Evolutionary conservation across 2,113 vertebrate genomes (phyloP), one percentile per base, ranked within the genome.

Genomic region (Oenanthe melanoleuca): DNA sequence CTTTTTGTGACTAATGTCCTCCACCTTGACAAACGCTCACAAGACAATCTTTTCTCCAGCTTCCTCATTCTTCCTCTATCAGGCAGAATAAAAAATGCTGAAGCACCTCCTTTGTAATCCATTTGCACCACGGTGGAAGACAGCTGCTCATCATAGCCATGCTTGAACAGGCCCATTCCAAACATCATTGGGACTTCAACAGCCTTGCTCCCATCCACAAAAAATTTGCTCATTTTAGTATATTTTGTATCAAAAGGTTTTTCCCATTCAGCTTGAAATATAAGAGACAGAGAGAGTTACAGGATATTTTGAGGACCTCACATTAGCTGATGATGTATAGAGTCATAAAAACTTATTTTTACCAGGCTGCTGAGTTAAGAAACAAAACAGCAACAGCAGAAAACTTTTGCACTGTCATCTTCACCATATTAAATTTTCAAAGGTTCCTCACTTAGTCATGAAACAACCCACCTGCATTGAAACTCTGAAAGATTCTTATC

Each of bases 21-120:
- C 96, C 96, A 97, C 33, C 81, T 95, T 34, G 73, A 67, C 71
- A 97, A 82, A 66, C 6, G 77, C 49, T 95, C 85, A 59, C 74
- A 96, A 80, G 98, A 97, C 81, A 65, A 37, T 61, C 14, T 94
- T 66, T 78, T 95, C 89, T 99, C 99, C 69, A 99, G 89, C 34
- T 97, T 96, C 26, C 55, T 78, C 97, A 99, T 98, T 83, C 95
- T 98, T 84, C 98, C 98, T 82, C 96, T 82, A n/a, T 98, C 95
- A 8, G 99, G 99, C 60, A 99, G 97, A 64, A 99, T 55, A 23
- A 99, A 97, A 97, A 98, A 97, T 94, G 99, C 98, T 13, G 98
- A 98, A 64, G 98, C 98, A 89, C 98, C 98, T 80, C 98, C 97
- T 95, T 98, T 98, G 96, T 99, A 99, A 37, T 98, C 98, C 42